Conservation (phyloP, 2,113 vertebrate species). For the Alces alces region DNA sequence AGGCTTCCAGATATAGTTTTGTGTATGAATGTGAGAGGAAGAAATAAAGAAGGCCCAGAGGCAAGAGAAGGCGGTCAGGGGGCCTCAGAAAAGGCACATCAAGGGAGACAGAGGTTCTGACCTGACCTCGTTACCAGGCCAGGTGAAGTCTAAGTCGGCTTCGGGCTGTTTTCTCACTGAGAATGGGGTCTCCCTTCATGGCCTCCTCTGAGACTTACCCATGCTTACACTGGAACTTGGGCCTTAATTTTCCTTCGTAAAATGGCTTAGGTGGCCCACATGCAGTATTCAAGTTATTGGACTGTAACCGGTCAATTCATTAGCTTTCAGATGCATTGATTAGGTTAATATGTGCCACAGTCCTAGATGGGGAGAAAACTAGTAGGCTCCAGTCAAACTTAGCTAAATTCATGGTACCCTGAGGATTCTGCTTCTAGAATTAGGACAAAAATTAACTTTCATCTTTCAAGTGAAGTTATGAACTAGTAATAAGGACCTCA, state of each 20-base stretch:
- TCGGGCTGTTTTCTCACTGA: not conserved
- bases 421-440: not conserved
- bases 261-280: not conserved
- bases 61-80: slow-evolving; percentile 33
- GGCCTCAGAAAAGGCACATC: not conserved
- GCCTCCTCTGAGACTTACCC: not conserved
- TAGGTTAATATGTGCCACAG: not conserved
- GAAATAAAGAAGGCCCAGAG: slow-evolving; percentile 37
- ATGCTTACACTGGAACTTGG: not conserved
- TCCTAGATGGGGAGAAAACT: not conserved
- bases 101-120: not conserved
- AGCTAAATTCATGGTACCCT: not conserved
- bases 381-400: not conserved
- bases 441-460: slow-evolving; percentile 18
- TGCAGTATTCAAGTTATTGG: not conserved
- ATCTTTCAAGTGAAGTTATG: not conserved
- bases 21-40: slow-evolving; percentile 58
- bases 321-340: not conserved
- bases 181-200: not conserved
- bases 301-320: not conserved
- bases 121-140: not conserved
- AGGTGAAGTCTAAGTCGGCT: not conserved
- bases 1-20: slow-evolving; percentile 18
- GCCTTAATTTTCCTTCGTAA: slow-evolving; percentile 15
- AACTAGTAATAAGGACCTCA: not conserved